Base-by-base conservation (phyloP, 2,797 vertebrate genomes). In the Hyperoplus immaculatus region DNA sequence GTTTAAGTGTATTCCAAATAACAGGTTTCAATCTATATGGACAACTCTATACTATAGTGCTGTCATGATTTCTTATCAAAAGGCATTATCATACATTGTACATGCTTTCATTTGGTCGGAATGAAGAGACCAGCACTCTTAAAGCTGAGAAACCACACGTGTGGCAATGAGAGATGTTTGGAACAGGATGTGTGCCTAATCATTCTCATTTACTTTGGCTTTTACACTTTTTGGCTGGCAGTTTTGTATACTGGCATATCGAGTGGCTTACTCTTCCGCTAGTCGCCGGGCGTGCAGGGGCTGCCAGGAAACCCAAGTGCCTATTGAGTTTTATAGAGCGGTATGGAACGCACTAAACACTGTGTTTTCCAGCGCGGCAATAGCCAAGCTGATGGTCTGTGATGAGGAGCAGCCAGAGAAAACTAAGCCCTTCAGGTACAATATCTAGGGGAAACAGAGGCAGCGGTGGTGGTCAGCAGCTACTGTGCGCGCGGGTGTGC, bases 361-460 rank as follows among this genome's bases (percentile, higher is more conserved):
- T 67, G 72, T 56, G 49, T 82, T 82, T 87, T 84, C 29, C 60
- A 69, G 60, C 67, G 54, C 69, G 43, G 72, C 65, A 78, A 62
- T 16, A 63, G 71, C 43, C 47, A 42, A 45, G 65, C 75, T 69
- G 74, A 75, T 72, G 64, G 62, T 58, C 77, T 85, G 83, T 69
- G 72, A 75, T 75, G 69, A 85, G 51, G 77, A 84, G 61, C 6
- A 74, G 69, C 55, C 61, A 50, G 62, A 75, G 69, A 80, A 29
- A 29, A 68, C 72, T 49, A 46, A 84, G 72, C 55, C 65, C 77
- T 80, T 69, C 87, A 92, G 87, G 90, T 92, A 87, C 65, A 71
- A 57, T 94, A 94, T 94, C 92, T 88, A 80, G 66, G 75, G 92
- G 90, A 93, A 94, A 88, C 90, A 93, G 90, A 69, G 76, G 74